These are phyloP conservation scores for Apostichopus japonicus DNA, from an alignment of 35 echinoderm and acorn worm genomes.

Conservation along the genomic window DNA sequence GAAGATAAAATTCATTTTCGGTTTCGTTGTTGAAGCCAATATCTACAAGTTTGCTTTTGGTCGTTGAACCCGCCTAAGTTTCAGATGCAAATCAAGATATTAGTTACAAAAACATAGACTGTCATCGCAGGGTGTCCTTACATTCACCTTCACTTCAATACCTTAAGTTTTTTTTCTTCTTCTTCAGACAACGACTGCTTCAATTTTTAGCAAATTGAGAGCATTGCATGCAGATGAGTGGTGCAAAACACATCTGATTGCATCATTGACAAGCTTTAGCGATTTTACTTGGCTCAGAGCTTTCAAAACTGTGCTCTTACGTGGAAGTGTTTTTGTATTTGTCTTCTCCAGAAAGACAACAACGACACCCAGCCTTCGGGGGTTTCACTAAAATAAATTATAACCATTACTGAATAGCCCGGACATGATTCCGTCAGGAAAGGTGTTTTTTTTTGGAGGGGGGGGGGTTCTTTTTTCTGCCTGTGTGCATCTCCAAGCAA, in stretches of 20 bases:
- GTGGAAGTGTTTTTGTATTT: not conserved
- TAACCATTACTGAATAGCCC: not conserved
- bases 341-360: not conserved
- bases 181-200: too few relatives aligned
- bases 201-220: too few relatives aligned
- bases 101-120: too few relatives aligned
- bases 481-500: not conserved
- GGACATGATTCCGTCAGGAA: not conserved
- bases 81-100: too few relatives aligned
- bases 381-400: not conserved
- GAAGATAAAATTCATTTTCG: too few relatives aligned
- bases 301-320: not conserved
- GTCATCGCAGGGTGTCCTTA: too few relatives aligned
- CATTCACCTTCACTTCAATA: too few relatives aligned
- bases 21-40: too few relatives aligned
- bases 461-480: not conserved
- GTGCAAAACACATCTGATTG: not conserved
- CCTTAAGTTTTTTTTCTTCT: too few relatives aligned
- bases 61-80: too few relatives aligned
- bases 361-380: not conserved
- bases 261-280: not conserved
- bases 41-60: too few relatives aligned
- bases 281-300: not conserved
- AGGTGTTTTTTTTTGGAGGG: not conserved
- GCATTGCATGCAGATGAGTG: too few relatives aligned